Evolutionary conservation across 1,140 invertebrate species (phyloP).

Genomic region (Philopotamus ludificatus): DNA sequence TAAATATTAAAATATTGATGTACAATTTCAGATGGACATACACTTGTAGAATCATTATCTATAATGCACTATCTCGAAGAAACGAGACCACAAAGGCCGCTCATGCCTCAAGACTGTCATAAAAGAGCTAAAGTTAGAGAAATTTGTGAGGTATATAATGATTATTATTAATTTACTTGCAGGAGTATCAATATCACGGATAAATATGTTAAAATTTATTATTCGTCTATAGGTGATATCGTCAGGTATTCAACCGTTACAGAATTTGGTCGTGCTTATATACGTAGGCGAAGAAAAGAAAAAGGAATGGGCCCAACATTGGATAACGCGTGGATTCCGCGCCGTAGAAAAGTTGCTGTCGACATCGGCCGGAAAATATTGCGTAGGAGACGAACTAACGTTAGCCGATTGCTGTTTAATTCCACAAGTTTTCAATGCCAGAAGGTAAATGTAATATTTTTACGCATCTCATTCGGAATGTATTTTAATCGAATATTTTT

Average conservation of each 20-base stretch:
- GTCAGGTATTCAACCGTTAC: slow-evolving; percentile 92
- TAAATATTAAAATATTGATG: neutral
- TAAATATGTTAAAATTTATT: neutral
- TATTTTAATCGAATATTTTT: slow-evolving; percentile 27
- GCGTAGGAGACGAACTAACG: slow-evolving; percentile 90
- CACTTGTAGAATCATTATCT: slow-evolving; percentile 85
- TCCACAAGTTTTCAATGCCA: slow-evolving; percentile 89
- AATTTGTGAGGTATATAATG: slow-evolving; percentile 56
- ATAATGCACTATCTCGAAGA: slow-evolving; percentile 97
- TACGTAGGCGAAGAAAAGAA: slow-evolving; percentile 83
- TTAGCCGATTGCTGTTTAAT: slow-evolving; percentile 94
- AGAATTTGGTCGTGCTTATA: slow-evolving; percentile 87
- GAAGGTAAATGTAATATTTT: slow-evolving; percentile 58
- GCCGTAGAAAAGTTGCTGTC: slow-evolving; percentile 86
- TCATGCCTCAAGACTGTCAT: slow-evolving; percentile 84
- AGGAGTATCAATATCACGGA: too few relatives aligned
- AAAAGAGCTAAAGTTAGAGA: slow-evolving; percentile 79
- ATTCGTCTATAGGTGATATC: slow-evolving; percentile 69
- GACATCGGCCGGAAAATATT: slow-evolving; percentile 86
- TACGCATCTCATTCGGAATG: neutral
- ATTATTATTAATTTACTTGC: neutral
- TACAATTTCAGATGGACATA: slow-evolving; percentile 64
- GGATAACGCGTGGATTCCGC: slow-evolving; percentile 85
- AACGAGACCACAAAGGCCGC: slow-evolving; percentile 75
- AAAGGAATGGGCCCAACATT: slow-evolving; percentile 90